phyloP scores from a whole-genome alignment of 2,113 vertebrate genomes.

The Ameiurus melas region DNA sequence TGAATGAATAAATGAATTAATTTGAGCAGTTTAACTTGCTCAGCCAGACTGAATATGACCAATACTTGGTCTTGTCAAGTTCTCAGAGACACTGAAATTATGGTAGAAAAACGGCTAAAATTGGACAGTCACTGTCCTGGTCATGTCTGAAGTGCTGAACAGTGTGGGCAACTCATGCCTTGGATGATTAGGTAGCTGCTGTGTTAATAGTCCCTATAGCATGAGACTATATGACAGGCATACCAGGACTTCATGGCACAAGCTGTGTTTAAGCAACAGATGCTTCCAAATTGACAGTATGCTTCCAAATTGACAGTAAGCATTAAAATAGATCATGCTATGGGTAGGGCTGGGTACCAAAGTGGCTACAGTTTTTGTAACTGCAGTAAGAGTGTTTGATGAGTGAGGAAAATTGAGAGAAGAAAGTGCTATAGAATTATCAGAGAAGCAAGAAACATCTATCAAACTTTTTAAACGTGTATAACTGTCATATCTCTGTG shows the following conservation, averaged over 20 bases:
- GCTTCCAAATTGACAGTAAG: background rate
- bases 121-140: background rate
- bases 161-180: background rate
- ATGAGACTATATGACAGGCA: background rate
- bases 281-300: background rate
- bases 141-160: background rate
- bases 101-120: background rate
- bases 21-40: background rate
- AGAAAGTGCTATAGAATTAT: background rate
- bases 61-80: background rate
- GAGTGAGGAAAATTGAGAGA: background rate
- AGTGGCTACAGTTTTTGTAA: constrained; percentile 2
- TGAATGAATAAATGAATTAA: background rate
- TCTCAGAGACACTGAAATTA: background rate
- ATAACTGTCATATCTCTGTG: background rate
- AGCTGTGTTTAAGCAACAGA: background rate
- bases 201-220: background rate
- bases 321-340: constrained; percentile 14
- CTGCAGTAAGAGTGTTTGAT: constrained; percentile 5
- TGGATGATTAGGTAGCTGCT: background rate
- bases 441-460: background rate
- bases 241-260: background rate
- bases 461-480: background rate
- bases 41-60: background rate
- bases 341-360: background rate